Evolutionary conservation across 2,888 invertebrate species (phyloP).

Genomic region (Mongoloraphidia duomilia): DNA sequence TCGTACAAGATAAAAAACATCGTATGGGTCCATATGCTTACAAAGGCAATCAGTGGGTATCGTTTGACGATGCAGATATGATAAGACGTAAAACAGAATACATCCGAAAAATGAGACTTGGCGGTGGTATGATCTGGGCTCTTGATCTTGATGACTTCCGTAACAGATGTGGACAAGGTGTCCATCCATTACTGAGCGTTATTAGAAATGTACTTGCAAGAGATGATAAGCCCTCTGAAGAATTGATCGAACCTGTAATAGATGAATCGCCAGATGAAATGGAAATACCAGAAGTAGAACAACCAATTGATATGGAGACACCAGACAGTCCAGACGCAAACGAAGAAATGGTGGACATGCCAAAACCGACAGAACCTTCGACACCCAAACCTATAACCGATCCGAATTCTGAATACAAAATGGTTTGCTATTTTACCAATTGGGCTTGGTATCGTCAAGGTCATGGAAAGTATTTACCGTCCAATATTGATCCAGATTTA

Average conservation of each 20-base stretch:
- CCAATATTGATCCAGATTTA: constrained; percentile 67
- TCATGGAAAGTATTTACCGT: constrained; percentile 65
- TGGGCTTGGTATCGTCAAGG: constrained; percentile 90
- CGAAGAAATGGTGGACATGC: neutral
- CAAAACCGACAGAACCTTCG: constrained; percentile 6
- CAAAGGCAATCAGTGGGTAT: constrained; percentile 83
- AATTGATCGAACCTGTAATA: constrained; percentile 12
- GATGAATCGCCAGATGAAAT: neutral
- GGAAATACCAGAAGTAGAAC: constrained; percentile 8
- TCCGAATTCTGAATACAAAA: constrained; percentile 41
- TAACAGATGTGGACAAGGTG: constrained; percentile 64
- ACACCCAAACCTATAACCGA: constrained; percentile 13
- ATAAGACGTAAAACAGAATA: constrained; percentile 66
- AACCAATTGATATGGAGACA: neutral
- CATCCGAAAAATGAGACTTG: constrained; percentile 60
- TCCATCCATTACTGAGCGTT: constrained; percentile 64
- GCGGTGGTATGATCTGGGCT: constrained; percentile 86
- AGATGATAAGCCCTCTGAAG: constrained; percentile 7
- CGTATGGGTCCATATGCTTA: constrained; percentile 82
- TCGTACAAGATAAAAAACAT: constrained; percentile 59
- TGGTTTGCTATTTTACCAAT: constrained; percentile 84
- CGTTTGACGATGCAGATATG: constrained; percentile 71
- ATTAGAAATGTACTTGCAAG: constrained; percentile 56
- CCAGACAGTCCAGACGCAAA: too few species aligned
- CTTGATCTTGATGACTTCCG: constrained; percentile 78